phyloP scores from a whole-genome alignment of 2,113 vertebrate species.

The Ondatra zibethicus region DNA sequence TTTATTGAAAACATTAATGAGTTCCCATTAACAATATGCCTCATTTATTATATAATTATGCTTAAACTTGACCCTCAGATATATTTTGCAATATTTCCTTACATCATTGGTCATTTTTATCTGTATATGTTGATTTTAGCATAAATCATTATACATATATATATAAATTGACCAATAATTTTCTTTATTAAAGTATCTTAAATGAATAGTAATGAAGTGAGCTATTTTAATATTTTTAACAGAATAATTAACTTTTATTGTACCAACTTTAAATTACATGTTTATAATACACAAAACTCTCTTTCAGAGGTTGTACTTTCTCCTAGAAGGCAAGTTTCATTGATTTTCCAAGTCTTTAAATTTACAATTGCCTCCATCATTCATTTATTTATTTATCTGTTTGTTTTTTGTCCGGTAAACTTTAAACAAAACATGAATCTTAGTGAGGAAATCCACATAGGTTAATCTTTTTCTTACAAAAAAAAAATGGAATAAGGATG shows the following conservation, averaged over 20 bases:
- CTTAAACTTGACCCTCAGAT: neutral
- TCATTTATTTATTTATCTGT: too few relatives aligned
- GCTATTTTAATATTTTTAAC: neutral
- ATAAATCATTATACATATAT: neutral
- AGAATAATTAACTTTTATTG: slow-evolving; percentile 26
- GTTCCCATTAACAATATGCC: neutral
- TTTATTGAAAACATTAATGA: neutral
- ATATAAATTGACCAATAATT: neutral
- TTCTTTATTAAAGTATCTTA: slow-evolving; percentile 3
- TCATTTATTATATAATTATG: slow-evolving; percentile 5
- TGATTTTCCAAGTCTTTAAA: neutral
- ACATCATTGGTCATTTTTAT: neutral
- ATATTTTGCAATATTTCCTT: neutral
- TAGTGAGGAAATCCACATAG: neutral
- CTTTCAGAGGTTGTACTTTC: neutral
- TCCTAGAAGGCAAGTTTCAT: neutral
- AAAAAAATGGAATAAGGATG: neutral
- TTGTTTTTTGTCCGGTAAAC: neutral
- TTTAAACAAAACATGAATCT: slow-evolving; percentile 29
- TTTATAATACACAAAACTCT: neutral
- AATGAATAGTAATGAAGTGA: neutral
- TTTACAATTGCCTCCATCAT: neutral
- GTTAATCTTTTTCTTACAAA: neutral
- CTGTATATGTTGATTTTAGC: neutral
- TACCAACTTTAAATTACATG: neutral